Evolutionary conservation across 1,140 invertebrate species (phyloP).

Genomic region (Thalassaphorura encarpata): DNA sequence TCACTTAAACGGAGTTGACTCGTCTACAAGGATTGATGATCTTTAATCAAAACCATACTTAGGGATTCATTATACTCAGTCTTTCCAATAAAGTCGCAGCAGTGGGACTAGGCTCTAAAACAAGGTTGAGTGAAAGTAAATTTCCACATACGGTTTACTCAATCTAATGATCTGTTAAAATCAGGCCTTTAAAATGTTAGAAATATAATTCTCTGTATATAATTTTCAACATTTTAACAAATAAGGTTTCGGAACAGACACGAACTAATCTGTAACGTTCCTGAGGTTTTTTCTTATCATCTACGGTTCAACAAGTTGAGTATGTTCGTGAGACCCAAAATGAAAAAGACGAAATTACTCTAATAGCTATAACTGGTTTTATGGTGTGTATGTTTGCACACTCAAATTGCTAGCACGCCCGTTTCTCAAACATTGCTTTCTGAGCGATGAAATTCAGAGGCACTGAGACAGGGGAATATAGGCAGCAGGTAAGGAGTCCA

Average conservation of each 20-base stretch:
- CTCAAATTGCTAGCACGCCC: slow-evolving; percentile 30
- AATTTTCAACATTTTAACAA: no score
- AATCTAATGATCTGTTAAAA: background rate
- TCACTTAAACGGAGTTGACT: background rate
- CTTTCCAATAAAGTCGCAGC: background rate
- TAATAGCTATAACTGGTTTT: slow-evolving; percentile 20
- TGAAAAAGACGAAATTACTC: slow-evolving; percentile 27
- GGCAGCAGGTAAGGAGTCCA: background rate
- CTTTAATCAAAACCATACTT: slow-evolving; percentile 34
- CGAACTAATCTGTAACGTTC: background rate
- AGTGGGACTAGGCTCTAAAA: background rate
- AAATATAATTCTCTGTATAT: no score
- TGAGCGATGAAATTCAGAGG: background rate
- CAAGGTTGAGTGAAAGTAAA: background rate
- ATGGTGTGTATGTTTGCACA: slow-evolving; percentile 21
- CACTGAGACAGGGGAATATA: background rate
- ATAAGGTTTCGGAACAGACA: background rate
- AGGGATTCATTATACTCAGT: slow-evolving; percentile 1
- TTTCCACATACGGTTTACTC: background rate
- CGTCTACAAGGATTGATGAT: slow-evolving; percentile 29
- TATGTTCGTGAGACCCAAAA: slow-evolving; percentile 10
- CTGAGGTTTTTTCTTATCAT: no score
- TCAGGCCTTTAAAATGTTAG: background rate
- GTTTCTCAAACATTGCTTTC: slow-evolving; percentile 30
- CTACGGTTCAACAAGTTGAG: no score